Base-by-base conservation (phyloP, 2,888 invertebrate species). In the Ophioninae sp. region DNA sequence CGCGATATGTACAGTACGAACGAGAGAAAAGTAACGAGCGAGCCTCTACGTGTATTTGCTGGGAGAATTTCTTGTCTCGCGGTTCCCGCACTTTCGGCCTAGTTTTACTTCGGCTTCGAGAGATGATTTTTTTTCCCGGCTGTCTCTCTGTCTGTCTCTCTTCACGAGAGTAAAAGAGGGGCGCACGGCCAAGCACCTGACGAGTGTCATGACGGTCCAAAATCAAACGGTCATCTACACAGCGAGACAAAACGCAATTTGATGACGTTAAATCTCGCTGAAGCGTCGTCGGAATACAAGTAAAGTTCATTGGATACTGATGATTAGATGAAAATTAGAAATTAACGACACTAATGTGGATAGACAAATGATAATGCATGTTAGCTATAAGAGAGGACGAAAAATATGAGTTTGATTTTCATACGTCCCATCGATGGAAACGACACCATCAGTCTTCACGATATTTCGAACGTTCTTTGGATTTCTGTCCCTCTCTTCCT, bases 21-120 rank as follows among this genome's bases (percentile, higher is more conserved):
- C 62, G 21, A 44, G 41, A 61, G 79, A 76, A 82, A 83, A 86
- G 85, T 87, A 86, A 84, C 85, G 83, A 84, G 67, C 76, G 76
- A 80, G 61, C 68, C 73, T 68, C n/a, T 23, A 37, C 50, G 13
- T 50, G 7, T 41, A 56, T 73, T 41, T 57, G 65, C 30, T 74
- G 68, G 10, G n/a, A 61, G 68, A n/a, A 77, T 77, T 79, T 72
- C 79, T 79, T 20, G 61, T 73, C 77, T 76, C 68, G 69, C 67
- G 30, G 70, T 87, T 86, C 84, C 83, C 86, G 87, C 85, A 87
- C 85, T 87, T 87, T 87, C 84, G 84, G 83, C 85, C 87, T 87
- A 86, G 83, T 87, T 87, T 86, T 83, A 61, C 30, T 30, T 30
- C 67, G 8, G 72, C 44, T 57, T 1, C 61, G 20, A 76, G 61